Evolutionary conservation across 2,888 invertebrate genomes (phyloP), one percentile per base, ranked within the genome.

Genomic region (Leptinotarsa peninsularis): DNA sequence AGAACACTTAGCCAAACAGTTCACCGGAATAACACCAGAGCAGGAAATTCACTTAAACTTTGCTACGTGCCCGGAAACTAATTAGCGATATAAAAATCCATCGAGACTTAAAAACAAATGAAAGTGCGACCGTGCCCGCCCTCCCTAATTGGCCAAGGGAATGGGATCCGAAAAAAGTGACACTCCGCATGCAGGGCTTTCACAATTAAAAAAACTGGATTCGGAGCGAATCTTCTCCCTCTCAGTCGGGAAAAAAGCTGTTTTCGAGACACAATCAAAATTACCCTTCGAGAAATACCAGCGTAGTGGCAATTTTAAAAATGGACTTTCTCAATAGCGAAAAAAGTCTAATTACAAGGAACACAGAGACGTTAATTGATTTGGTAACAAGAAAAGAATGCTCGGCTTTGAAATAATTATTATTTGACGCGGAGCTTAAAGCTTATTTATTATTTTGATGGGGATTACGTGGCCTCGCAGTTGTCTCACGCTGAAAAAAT

Each of bases 11-110:
- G n/a, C 67, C 67, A 7, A 49, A 17, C 21, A 58, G 33, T 49
- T 58, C 33, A 7, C 43, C 49, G 18, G 27, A 70, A 70, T 70
- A 58, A 56, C 56, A 43, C 18, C 69, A 58, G 69, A 70, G 15
- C 15, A 18, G 18, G 72, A 68, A 54, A 50, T 79, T 80, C 80
- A 78, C 80, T 81, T 77, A 79, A 80, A 72, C 68, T 60, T 56
- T 17, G 69, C 77, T 84, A 88, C 88, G 88, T 88, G 88, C 87
- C 84, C 73, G 83, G 86, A 88, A 89, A 88, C 87, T 88, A 89
- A 89, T 89, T 89, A 89, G 87, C 84, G 86, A 86, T 86, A 88
- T 88, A 89, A 89, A 89, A 89, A 89, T 88, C 88, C 88, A 86
- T 84, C 86, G 87, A 86, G 87, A 86, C 86, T 82, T 81, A 82